A percentile compares a stretch with the other conserved stretches of the same genome.
phyloP scores from a whole-genome alignment of 2,888 invertebrate species.

The Tupiocoris notatus region DNA sequence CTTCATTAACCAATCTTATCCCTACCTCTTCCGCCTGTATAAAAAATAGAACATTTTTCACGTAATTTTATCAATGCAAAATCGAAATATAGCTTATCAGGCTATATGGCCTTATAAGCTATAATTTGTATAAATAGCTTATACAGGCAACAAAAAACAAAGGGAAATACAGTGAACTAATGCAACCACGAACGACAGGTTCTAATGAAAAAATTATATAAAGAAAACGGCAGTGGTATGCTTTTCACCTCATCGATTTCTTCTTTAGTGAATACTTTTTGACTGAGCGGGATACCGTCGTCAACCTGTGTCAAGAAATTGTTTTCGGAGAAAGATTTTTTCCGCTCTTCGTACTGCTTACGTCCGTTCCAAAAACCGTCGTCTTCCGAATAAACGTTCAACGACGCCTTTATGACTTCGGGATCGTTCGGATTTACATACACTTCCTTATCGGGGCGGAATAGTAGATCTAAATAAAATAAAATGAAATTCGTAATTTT shows the following conservation, averaged over 20 bases:
- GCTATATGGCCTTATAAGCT: too few species aligned
- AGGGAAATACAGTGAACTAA: too few species aligned
- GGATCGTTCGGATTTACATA: neutral
- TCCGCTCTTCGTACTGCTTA: neutral
- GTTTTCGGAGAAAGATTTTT: neutral
- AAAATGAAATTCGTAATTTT: neutral
- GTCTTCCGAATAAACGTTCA: constrained; percentile 28
- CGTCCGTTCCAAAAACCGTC: constrained; percentile 3
- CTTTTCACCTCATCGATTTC: constrained; percentile 33
- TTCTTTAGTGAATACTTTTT: constrained; percentile 17
- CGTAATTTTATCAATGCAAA: neutral
- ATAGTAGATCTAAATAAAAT: neutral
- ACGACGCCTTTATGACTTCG: constrained; percentile 5
- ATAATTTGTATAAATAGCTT: too few species aligned
- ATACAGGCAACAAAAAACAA: too few species aligned
- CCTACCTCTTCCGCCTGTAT: constrained; percentile 9
- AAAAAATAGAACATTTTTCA: neutral
- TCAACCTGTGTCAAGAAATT: neutral
- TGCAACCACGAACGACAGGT: too few species aligned
- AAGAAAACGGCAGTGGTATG: too few species aligned
- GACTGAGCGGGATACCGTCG: constrained; percentile 4
- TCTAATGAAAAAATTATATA: too few species aligned
- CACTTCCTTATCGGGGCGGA: neutral
- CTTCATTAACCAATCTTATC: constrained; percentile 10
- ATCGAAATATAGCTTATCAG: too few species aligned